These are phyloP conservation scores for Pammene aurita DNA, from an alignment of 2,888 invertebrate genomes.

Conservation along the genomic window DNA sequence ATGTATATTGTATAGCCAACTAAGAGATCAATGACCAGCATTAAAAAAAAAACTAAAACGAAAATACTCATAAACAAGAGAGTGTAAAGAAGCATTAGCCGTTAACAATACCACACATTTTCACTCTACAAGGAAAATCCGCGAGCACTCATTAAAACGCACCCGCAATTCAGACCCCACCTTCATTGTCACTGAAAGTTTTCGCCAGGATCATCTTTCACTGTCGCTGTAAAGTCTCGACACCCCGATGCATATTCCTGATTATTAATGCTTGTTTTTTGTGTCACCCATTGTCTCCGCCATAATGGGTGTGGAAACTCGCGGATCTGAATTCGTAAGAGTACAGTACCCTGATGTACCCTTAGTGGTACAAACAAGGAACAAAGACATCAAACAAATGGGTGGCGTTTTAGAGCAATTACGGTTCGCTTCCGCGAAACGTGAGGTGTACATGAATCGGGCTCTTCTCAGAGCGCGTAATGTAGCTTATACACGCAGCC, in stretches of 20 bases:
- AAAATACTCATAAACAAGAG: conserved; percentile 20
- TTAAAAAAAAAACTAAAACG: not conserved
- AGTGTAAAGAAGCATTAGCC: conserved; percentile 30
- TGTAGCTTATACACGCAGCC: conserved; percentile 55
- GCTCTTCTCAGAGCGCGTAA: conserved; percentile 55
- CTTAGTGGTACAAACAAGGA: conserved; percentile 82
- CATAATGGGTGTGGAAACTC: conserved; percentile 75
- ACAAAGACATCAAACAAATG: conserved; percentile 84
- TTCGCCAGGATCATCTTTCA: conserved; percentile 67
- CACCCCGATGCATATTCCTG: conserved; percentile 78
- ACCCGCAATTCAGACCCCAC: conserved; percentile 57
- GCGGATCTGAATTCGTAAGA: conserved; percentile 74
- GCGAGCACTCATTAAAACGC: conserved; percentile 47
- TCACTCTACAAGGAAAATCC: conserved; percentile 42
- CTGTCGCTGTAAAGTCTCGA: conserved; percentile 63
- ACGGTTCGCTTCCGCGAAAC: conserved; percentile 79
- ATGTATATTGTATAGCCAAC: not conserved
- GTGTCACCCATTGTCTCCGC: conserved; percentile 75
- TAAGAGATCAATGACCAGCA: not conserved
- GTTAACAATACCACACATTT: conserved; percentile 35
- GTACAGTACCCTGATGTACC: conserved; percentile 68
- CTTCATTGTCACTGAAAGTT: conserved; percentile 68
- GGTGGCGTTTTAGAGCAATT: conserved; percentile 84
- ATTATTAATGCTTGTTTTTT: conserved; percentile 82
- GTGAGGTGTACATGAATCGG: conserved; percentile 75